phyloP scores from a whole-genome alignment of 2,888 invertebrate genomes.

The Papilio gigon region DNA sequence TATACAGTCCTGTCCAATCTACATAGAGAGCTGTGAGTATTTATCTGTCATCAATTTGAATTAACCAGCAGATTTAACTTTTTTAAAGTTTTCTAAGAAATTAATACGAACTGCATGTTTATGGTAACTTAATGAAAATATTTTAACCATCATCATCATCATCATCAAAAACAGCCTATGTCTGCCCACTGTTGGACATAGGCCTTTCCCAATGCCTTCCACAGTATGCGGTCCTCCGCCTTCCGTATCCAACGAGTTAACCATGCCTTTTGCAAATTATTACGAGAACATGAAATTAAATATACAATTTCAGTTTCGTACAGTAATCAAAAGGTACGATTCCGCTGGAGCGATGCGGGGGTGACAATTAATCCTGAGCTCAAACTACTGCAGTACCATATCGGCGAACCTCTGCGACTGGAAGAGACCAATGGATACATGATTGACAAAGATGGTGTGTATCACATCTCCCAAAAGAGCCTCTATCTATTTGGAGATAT shows the following conservation, averaged over 20 bases:
- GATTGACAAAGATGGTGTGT: conserved; percentile 87
- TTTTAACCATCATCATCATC: too few species aligned
- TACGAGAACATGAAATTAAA: too few species aligned
- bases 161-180: too few species aligned
- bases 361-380: conserved; percentile 91
- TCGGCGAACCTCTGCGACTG: conserved; percentile 86
- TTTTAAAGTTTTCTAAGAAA: too few species aligned
- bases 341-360: conserved; percentile 88
- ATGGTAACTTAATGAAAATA: too few species aligned
- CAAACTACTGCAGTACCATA: conserved; percentile 90
- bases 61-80: too few species aligned
- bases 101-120: too few species aligned
- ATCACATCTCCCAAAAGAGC: neutral
- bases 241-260: too few species aligned
- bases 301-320: conserved; percentile 87
- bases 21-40: conserved; percentile 92
- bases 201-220: too few species aligned
- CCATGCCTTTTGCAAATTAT: too few species aligned
- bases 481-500: neutral
- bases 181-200: too few species aligned
- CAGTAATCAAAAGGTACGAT: conserved; percentile 87
- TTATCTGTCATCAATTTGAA: neutral
- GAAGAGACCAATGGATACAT: conserved; percentile 88
- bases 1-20: conserved; percentile 91
- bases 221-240: too few species aligned